Base-by-base conservation (phyloP, 2,113 vertebrate species). In the Podocnemis expansa region DNA sequence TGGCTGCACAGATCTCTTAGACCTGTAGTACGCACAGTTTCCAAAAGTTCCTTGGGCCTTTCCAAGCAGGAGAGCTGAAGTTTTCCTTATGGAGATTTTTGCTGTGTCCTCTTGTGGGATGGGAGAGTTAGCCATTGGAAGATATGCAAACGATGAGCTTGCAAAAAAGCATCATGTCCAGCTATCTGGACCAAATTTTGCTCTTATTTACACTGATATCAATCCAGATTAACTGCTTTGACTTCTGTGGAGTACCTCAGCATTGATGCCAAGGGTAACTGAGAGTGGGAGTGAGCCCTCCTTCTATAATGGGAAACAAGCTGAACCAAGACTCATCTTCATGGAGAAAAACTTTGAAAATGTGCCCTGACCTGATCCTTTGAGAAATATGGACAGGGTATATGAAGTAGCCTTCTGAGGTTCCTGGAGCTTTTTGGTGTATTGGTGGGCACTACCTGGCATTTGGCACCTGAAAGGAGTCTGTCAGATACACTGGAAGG, bases 321-420 rank as follows among this genome's bases (percentile, higher is more conserved):
- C 80, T 88, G 91, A 58, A 47, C 3, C 0, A 2, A 41, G 78
- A 73, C 73, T 51, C 67, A 10, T 6, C 29, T 73, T 43, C 84
- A 14, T 43, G 84, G 9, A 1, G 60, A 52, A 45, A 73, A 34
- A 38, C 10, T 7, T 52, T 21, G 47, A 29, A 2, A n/a, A 54
- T n/a, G 14, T 0, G 6, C 25, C 1, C 25, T n/a, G 1, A 17
- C 1, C 25, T n/a, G 1, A 17, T 22, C 38, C 22, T 2, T 1
- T 31, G 67, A 34, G 52, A 47, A n/a, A 2, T 1, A 22, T 4
- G 58, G 25, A 11, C 0, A 0, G 43, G 45, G n/a, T 8, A 38
- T 16, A 24, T n/a, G 60, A n/a, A 60, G 58, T 17, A 67, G 60
- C 60, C 34, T 8, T 29, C 34, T 11, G 12, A 14, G 60, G 31